Base-by-base conservation (phyloP, 2,888 invertebrate species). In the Smittia aterrima region DNA sequence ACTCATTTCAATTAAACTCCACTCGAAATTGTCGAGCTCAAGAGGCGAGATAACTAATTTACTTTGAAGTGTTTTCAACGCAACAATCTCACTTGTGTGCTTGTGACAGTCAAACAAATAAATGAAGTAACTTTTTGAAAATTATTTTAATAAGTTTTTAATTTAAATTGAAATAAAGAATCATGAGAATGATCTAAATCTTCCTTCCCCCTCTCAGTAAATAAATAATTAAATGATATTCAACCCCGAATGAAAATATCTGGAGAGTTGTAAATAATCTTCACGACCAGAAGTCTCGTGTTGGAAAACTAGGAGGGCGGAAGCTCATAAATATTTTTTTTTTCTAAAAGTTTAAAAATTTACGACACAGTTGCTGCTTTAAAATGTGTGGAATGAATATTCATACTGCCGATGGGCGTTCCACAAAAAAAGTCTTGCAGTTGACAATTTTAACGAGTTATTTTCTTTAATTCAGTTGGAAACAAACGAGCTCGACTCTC, bases 401-500 rank as follows among this genome's bases (percentile, higher is more conserved):
- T 47, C 47, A 13, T n/a, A n/a, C 2, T 6, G n/a, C 18, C 13
- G 22, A 7, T 18, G 22, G 22, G 22, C 58, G 22, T 22, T 58
- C 18, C 7, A 13, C 3, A 22, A 58, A 58, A 47, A 47, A 47
- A 58, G 13, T 58, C 22, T 20, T 72, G 72, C 38, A 38, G 25
- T 72, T 74, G 74, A 64, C 47, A 64, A 73, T 73, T 73, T 73
- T 73, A 73, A 73, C 73, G 64, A 62, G 22, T 11, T 62, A n/a
- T 54, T 22, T 32, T 32, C 16, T 47, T 47, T 11, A n/a, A 2
- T 3, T 6, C 58, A 74, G 74, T 74, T 27, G 83, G 83, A 75
- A 81, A 82, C 1, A 83, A 83, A 76, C 82, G 83, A 18, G 82
- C 81, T 25, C 80, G 81, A 9, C 79, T 81, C 9, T 83, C 83